Conservation (phyloP, 2,113 vertebrate genomes). For the Phodopus roborovskii region DNA sequence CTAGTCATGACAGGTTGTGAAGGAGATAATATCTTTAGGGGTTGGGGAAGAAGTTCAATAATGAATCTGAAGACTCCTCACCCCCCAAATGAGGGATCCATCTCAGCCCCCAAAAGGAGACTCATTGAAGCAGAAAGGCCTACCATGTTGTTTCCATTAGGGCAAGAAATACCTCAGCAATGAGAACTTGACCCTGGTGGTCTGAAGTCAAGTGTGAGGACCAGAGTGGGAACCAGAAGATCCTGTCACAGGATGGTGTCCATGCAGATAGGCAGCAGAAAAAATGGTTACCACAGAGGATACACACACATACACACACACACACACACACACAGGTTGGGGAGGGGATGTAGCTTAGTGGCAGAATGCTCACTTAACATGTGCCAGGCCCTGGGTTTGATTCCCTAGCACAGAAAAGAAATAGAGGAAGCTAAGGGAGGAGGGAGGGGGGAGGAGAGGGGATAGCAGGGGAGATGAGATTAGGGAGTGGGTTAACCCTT, state of each 20-base stretch:
- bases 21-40: fast-evolving
- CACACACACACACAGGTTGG: too few species aligned
- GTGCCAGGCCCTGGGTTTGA: not conserved
- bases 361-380: not conserved
- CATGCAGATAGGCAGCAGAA: not conserved
- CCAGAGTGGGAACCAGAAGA: not conserved
- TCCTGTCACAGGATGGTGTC: not conserved
- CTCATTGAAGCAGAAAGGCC: not conserved
- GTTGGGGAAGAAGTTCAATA: fast-evolving
- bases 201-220: not conserved
- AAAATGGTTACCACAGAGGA: not conserved
- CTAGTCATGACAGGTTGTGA: not conserved
- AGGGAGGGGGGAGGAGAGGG: not conserved
- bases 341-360: not conserved
- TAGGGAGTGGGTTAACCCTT: not conserved
- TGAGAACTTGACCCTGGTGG: not conserved
- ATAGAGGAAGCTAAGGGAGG: not conserved
- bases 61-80: not conserved
- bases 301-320: not conserved
- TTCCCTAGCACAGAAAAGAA: not conserved
- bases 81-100: not conserved
- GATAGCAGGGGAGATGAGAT: not conserved
- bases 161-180: not conserved
- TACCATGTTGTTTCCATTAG: not conserved
- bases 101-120: not conserved